phyloP scores from a whole-genome alignment of 2,113 vertebrate genomes.

The Neodon shergylaensis region DNA sequence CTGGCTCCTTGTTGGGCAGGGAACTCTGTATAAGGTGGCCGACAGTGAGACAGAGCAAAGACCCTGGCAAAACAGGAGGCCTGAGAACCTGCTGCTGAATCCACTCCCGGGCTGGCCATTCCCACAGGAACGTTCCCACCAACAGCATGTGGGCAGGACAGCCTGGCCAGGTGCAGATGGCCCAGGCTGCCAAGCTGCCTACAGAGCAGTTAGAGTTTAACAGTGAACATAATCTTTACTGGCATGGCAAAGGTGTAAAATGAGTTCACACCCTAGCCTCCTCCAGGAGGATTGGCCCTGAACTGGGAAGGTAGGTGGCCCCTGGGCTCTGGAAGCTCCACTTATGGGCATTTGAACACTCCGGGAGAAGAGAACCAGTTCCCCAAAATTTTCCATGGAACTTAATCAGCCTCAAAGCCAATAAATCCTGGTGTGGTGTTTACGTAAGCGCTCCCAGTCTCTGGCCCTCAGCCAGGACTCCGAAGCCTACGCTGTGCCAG shows the following conservation, averaged over 20 bases:
- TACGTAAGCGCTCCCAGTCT: neutral
- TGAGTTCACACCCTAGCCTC: neutral
- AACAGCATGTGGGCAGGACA: neutral
- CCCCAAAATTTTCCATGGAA: slow-evolving; percentile 47
- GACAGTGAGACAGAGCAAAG: neutral
- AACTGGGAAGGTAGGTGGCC: neutral
- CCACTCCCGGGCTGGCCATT: neutral
- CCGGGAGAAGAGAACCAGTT: neutral
- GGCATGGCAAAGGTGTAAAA: neutral
- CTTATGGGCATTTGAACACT: neutral
- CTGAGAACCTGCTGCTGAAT: neutral
- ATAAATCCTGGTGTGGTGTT: slow-evolving; percentile 13
- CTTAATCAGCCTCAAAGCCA: slow-evolving; percentile 52
- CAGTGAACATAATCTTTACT: neutral
- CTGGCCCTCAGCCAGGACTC: neutral
- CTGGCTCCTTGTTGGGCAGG: neutral
- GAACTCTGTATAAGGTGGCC: too few relatives aligned
- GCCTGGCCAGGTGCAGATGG: neutral
- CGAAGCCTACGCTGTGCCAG: neutral
- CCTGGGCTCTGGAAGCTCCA: neutral
- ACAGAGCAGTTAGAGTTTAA: neutral
- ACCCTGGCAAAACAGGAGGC: neutral
- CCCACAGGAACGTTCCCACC: neutral
- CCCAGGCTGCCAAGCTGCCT: neutral
- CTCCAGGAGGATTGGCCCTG: neutral